These are phyloP conservation scores for Artemia sp. DNA, from an alignment of 2,888 invertebrate species.

Conservation along the genomic window DNA sequence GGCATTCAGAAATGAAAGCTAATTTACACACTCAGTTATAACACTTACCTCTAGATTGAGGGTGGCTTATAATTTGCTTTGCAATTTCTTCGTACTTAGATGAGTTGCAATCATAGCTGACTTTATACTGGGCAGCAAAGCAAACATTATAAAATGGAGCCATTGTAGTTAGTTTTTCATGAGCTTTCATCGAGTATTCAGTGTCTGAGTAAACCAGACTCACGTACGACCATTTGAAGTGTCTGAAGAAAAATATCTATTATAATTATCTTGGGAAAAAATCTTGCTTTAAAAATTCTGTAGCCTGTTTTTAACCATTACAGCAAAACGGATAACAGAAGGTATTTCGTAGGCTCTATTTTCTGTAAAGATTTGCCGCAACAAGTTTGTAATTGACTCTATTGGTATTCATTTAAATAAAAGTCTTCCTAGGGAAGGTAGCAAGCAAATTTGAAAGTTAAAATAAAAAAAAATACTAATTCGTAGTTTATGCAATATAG, in stretches of 20 bases:
- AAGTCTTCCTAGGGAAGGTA: too few species aligned
- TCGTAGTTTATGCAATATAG: too few species aligned
- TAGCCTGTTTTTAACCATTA: neutral
- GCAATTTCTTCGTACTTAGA: conserved; percentile 36
- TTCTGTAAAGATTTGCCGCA: too few species aligned
- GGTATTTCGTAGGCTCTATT: too few species aligned
- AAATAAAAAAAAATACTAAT: too few species aligned
- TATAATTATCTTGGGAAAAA: conserved; percentile 11
- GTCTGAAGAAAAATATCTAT: conserved; percentile 29
- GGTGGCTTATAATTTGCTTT: conserved; percentile 32
- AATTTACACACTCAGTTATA: too few species aligned
- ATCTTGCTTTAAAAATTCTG: too few species aligned
- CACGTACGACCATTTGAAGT: conserved; percentile 39
- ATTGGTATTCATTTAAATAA: too few species aligned
- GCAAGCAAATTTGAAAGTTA: too few species aligned
- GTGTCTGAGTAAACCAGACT: conserved; percentile 40
- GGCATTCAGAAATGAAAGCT: too few species aligned
- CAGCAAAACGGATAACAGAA: neutral
- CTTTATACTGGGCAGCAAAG: conserved; percentile 36
- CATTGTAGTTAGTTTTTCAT: conserved; percentile 34
- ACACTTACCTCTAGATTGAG: conserved; percentile 36
- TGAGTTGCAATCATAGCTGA: conserved; percentile 33
- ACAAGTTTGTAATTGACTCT: too few species aligned
- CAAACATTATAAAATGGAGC: conserved; percentile 37
- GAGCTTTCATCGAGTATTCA: conserved; percentile 39